These are phyloP conservation scores for Drosophila maculinotata DNA, from an alignment of 2,888 invertebrate species.

Conservation along the genomic window DNA sequence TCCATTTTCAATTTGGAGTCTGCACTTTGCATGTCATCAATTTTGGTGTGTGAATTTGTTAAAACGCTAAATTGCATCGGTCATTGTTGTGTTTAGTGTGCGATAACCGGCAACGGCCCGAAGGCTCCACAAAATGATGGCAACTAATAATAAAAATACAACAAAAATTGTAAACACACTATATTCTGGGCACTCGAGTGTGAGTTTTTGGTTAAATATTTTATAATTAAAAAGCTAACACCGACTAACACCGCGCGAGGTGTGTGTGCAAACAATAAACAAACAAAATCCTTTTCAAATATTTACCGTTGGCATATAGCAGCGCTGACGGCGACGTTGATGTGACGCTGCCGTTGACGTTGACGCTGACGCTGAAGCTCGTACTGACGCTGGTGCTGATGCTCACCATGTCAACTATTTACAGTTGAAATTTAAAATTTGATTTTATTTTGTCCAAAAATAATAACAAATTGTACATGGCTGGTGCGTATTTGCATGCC, in stretches of 20 bases:
- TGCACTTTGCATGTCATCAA: conserved; percentile 64
- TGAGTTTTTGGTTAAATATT: conserved; percentile 83
- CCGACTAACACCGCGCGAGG: conserved; percentile 82
- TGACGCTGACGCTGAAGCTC: conserved; percentile 31
- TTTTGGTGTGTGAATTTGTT: conserved; percentile 74
- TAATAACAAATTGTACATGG: conserved; percentile 19
- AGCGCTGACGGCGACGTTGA: conserved; percentile 62
- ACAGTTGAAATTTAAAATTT: conserved; percentile 62
- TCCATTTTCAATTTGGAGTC: conserved; percentile 21
- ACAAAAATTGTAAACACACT: conserved; percentile 44
- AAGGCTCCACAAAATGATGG: conserved; percentile 49
- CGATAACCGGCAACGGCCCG: conserved; percentile 55
- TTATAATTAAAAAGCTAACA: conserved; percentile 85
- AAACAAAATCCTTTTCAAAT: conserved; percentile 84
- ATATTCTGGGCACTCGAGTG: conserved; percentile 63
- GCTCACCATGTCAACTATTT: conserved; percentile 53
- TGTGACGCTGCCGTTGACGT: conserved; percentile 33
- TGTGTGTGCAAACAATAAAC: conserved; percentile 83
- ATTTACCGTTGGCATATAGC: conserved; percentile 82
- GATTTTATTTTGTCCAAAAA: conserved; percentile 61
- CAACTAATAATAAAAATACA: conserved; percentile 56
- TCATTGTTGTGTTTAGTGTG: conserved; percentile 76
- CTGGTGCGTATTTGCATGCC: conserved; percentile 53
- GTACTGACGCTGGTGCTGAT: conserved; percentile 19
- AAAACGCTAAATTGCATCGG: conserved; percentile 73